A percentile compares a stretch with the other conserved stretches of the same genome.
Conservation (phyloP, 1,140 invertebrate species). For the Lasioglossum albipes region DNA sequence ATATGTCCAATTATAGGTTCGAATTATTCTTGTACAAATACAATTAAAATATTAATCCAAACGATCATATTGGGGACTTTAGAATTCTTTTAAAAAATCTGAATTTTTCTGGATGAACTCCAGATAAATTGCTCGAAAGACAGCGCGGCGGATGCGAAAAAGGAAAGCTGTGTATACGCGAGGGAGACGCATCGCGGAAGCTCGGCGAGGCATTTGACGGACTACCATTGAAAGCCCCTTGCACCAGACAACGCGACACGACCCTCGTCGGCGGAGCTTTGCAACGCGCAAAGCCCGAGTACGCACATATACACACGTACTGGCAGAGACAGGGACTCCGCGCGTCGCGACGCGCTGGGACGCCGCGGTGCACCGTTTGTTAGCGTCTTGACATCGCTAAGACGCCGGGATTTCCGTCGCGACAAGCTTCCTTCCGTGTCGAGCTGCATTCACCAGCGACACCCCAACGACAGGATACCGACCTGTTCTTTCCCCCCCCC, state of each 20-base stretch:
- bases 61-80: too few species aligned
- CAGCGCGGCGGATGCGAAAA: too few species aligned
- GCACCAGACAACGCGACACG: conserved; percentile 11
- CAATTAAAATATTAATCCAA: too few species aligned
- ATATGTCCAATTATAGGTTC: too few species aligned
- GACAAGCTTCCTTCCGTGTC: conserved; percentile 71
- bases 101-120: not conserved
- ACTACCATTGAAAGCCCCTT: conserved; percentile 50
- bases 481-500: not conserved
- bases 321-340: not conserved
- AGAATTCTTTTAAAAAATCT: too few species aligned
- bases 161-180: not conserved
- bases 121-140: not conserved
- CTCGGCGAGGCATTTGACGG: conserved; percentile 21
- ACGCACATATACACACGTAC: not conserved
- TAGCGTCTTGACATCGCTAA: conserved; percentile 66
- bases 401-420: conserved; percentile 70
- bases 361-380: conserved; percentile 60
- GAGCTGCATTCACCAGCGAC: conserved; percentile 22
- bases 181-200: not conserved
- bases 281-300: conserved; percentile 19
- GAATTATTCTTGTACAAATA: too few species aligned
- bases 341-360: not conserved
- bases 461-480: not conserved
- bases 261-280: conserved; percentile 14